phyloP scores from a whole-genome alignment of 1,140 invertebrate genomes.

The Zaprionus capensis region DNA sequence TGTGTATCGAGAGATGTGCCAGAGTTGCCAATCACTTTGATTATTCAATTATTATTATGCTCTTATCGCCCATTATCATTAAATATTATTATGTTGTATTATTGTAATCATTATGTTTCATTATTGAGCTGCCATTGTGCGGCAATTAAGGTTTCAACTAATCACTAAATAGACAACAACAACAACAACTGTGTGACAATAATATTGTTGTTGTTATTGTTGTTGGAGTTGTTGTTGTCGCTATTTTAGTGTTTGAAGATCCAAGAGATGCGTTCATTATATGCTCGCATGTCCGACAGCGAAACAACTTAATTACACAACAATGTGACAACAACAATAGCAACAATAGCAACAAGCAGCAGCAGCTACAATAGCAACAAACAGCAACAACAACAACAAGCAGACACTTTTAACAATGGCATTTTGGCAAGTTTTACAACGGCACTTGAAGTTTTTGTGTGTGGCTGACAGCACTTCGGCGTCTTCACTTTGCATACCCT shows the following conservation, averaged over 20 bases:
- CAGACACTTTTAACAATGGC: conserved; percentile 41
- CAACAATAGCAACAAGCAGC: conserved; percentile 28
- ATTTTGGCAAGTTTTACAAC: conserved; percentile 61
- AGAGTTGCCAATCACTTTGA: conserved; percentile 15
- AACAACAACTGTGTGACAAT: conserved; percentile 69
- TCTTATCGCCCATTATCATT: conserved; percentile 36
- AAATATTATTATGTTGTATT: conserved; percentile 34
- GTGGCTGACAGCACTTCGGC: conserved; percentile 15
- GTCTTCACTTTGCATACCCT: conserved; percentile 19
- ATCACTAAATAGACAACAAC: conserved; percentile 51
- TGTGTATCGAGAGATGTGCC: background rate
- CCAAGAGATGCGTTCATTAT: conserved; percentile 63
- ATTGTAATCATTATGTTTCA: conserved; percentile 15
- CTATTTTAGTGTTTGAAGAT: conserved; percentile 36
- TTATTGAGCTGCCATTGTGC: conserved; percentile 68
- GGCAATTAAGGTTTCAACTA: conserved; percentile 78
- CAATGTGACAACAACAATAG: conserved; percentile 39
- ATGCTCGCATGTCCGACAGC: conserved; percentile 61
- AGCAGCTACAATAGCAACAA: conserved; percentile 33
- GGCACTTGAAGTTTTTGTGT: conserved; percentile 38
- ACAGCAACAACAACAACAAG: conserved; percentile 25
- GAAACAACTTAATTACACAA: conserved; percentile 81
- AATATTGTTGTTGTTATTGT: conserved; percentile 60
- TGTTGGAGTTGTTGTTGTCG: conserved; percentile 11
- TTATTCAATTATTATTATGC: conserved; percentile 40